Evolutionary conservation across 2,113 vertebrate genomes (phyloP).

Genomic region (Oncorhynchus gorbuscha): DNA sequence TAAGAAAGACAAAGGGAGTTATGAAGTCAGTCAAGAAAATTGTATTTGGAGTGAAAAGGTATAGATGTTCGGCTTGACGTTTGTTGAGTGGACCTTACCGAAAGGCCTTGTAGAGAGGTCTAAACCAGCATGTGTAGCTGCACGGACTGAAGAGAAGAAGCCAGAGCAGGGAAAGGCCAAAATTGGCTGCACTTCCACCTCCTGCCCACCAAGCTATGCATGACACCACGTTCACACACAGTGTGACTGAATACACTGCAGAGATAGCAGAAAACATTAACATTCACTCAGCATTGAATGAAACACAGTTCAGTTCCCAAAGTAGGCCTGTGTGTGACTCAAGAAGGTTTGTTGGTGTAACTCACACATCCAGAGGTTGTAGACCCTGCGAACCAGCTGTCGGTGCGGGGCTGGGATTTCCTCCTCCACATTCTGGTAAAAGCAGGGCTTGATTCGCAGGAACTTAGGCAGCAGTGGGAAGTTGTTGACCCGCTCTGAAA

Average conservation of each 20-base stretch:
- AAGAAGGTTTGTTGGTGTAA: neutral
- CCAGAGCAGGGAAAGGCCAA: conserved; percentile 90
- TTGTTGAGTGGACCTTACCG: conserved; percentile 72
- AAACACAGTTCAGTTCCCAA: neutral
- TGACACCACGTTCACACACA: conserved; percentile 82
- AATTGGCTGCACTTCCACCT: conserved; percentile 77
- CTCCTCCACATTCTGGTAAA: conserved; percentile 91
- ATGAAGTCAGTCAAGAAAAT: neutral
- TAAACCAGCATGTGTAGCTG: conserved; percentile 91
- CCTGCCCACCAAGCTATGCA: conserved; percentile 95
- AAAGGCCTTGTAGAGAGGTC: conserved; percentile 92
- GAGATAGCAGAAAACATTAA: neutral
- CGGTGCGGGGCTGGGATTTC: conserved; percentile 86
- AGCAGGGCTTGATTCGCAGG: conserved; percentile 88
- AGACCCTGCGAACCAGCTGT: conserved; percentile 84
- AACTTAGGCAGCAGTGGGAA: conserved; percentile 89
- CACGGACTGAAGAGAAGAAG: conserved; percentile 89
- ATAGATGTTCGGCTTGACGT: neutral
- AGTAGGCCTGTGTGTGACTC: neutral
- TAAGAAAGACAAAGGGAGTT: conserved; percentile 44
- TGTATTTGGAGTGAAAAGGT: neutral
- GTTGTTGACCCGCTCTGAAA: conserved; percentile 85
- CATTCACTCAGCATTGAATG: neutral
- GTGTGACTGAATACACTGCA: conserved; percentile 86
- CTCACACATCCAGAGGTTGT: conserved; percentile 93